phyloP scores from a whole-genome alignment of 2,113 vertebrate species.

The Gasterosteus nipponicus region DNA sequence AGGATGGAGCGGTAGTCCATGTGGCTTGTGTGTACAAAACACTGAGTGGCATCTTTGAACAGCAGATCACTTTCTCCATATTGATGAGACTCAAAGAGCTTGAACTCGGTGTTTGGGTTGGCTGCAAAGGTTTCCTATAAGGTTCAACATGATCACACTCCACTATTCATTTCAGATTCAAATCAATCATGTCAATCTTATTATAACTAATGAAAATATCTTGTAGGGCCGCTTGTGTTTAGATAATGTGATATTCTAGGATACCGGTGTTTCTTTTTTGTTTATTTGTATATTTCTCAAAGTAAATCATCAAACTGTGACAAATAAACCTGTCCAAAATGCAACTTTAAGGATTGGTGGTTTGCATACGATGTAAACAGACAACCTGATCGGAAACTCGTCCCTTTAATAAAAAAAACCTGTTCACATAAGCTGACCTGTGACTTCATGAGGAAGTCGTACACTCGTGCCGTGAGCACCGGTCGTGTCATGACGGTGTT shows the following conservation, averaged over 20 bases:
- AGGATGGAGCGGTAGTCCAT: conserved; percentile 84
- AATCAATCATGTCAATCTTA: not conserved
- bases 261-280: not conserved
- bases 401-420: not conserved
- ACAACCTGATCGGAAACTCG: conserved; percentile 4
- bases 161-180: not conserved
- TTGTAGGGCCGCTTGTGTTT: not conserved
- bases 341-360: not conserved
- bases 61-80: conserved; percentile 89
- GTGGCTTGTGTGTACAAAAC: conserved; percentile 84
- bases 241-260: not conserved
- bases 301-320: not conserved
- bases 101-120: conserved; percentile 79
- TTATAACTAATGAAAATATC: not conserved
- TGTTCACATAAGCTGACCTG: conserved; percentile 78
- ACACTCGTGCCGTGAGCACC: conserved; percentile 84
- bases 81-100: conserved; percentile 84
- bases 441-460: conserved; percentile 87
- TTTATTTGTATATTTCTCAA: not conserved
- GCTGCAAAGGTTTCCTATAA: conserved; percentile 82
- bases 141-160: not conserved
- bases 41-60: conserved; percentile 87
- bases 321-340: not conserved
- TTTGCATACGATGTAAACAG: not conserved
- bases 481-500: conserved; percentile 88